These are phyloP conservation scores for Otocyon megalotis DNA, from an alignment of 2,113 vertebrate species.

Conservation along the genomic window DNA sequence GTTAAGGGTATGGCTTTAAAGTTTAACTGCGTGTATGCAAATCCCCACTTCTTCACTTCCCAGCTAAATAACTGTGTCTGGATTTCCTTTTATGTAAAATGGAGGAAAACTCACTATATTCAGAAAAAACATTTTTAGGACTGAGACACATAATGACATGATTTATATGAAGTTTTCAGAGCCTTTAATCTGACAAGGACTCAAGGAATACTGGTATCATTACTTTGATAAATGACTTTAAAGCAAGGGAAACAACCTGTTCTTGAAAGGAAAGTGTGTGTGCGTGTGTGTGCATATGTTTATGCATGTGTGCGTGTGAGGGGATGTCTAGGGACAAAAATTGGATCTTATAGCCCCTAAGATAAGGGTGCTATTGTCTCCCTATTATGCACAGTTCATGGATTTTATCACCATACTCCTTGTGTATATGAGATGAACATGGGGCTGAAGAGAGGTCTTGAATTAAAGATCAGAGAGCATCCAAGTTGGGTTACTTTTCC, in stretches of 20 bases:
- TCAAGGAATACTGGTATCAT: neutral
- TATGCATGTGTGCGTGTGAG: too few relatives aligned
- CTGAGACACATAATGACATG: neutral
- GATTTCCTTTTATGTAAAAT: neutral
- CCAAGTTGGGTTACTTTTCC: neutral
- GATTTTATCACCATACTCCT: neutral
- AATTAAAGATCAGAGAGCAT: constrained; percentile 14
- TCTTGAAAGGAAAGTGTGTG: neutral
- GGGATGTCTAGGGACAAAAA: neutral
- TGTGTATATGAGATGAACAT: neutral
- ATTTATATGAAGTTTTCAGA: neutral
- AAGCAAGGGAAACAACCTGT: neutral
- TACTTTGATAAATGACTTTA: neutral
- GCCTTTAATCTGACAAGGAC: neutral
- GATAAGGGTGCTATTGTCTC: neutral
- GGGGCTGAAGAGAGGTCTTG: neutral
- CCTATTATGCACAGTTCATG: neutral
- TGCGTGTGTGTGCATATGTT: neutral
- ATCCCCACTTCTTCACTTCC: neutral
- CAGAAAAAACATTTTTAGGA: neutral
- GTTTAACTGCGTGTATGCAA: neutral
- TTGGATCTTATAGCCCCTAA: neutral
- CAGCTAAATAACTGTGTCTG: neutral
- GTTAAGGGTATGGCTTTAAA: neutral
- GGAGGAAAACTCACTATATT: neutral